Percentiles rank a stretch among this genome's conserved stretches.
These are phyloP conservation scores for Heliconius nattereri DNA, from an alignment of 1,140 invertebrate species.

Conservation along the genomic window DNA sequence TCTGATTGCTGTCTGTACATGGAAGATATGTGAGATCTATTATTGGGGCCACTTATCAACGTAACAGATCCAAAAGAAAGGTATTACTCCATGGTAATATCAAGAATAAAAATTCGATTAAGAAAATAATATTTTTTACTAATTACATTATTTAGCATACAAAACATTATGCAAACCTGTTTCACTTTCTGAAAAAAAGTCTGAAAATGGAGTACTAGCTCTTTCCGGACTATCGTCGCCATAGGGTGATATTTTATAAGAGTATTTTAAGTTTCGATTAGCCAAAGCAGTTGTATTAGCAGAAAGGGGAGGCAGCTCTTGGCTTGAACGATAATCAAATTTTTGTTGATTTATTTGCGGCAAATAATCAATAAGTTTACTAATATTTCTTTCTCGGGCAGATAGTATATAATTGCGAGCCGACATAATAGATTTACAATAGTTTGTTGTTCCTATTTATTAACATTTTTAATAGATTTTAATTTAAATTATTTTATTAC, in stretches of 20 bases:
- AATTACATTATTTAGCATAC: too few relatives aligned
- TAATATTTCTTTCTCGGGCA: constrained; percentile 64
- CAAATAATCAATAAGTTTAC: constrained; percentile 67
- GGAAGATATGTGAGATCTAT: too few relatives aligned
- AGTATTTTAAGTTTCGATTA: constrained; percentile 67
- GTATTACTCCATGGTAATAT: too few relatives aligned
- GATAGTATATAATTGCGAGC: constrained; percentile 70
- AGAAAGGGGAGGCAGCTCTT: constrained; percentile 62
- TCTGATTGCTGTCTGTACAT: too few relatives aligned
- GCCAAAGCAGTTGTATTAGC: constrained; percentile 56
- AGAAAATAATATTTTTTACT: constrained; percentile 12
- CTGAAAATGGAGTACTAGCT: constrained; percentile 67
- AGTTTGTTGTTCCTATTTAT: background rate
- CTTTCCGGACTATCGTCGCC: constrained; percentile 55
- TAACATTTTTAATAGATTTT: background rate
- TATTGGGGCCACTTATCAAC: too few relatives aligned
- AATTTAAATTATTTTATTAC: background rate
- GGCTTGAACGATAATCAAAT: constrained; percentile 50
- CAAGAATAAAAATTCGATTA: too few relatives aligned
- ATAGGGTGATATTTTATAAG: constrained; percentile 55
- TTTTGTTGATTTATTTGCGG: constrained; percentile 69
- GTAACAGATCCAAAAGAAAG: too few relatives aligned
- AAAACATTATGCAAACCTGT: constrained; percentile 48
- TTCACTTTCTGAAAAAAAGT: constrained; percentile 74
- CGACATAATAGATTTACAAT: constrained; percentile 57